Evolutionary conservation across 2,797 vertebrate genomes (phyloP), one percentile per base, ranked within the genome.

Genomic region (Sebastes umbrosus): DNA sequence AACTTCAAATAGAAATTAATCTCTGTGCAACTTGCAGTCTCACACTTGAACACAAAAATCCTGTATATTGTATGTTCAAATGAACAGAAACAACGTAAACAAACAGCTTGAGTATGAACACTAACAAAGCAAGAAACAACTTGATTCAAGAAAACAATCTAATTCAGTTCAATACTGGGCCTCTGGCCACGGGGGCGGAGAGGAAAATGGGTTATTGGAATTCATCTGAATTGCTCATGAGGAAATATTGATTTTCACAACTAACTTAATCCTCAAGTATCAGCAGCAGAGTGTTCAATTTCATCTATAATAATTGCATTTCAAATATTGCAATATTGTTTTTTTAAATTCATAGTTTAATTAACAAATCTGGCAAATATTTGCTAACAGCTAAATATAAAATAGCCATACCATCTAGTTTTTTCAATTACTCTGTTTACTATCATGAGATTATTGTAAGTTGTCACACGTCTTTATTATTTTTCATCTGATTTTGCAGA

Each of bases 221-320:
- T 76, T 80, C 34, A 81, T 82, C 12, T 65, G 79, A 87, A 77
- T 67, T 71, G 20, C 77, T 82, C 65, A 68, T 62, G 67, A 82
- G 68, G 73, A 79, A 82, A 75, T 76, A 79, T 58, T 72, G 72
- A 87, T 90, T 85, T 88, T 87, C 63, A 79, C n/a, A 83, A 77
- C 69, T 64, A 76, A 75, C 74, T 78, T 20, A 74, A 80, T 70
- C 50, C 50, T 84, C 36, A 79, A 78, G 74, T 75, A 74, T 62
- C 57, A 69, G 65, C 22, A 57, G 43, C 67, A 59, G 36, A 64
- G 55, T 39, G 43, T 59, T 88, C 29, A 63, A 16, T 68, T 70
- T 25, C 3, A 60, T 36, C 34, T 13, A 22, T 54, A 77, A 84
- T 20, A 65, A 63, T 43, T 60, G 16, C 2, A 32, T 84, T 62